These are phyloP conservation scores for Penaeus vannamei DNA, from an alignment of 1,140 invertebrate genomes.

Conservation along the genomic window DNA sequence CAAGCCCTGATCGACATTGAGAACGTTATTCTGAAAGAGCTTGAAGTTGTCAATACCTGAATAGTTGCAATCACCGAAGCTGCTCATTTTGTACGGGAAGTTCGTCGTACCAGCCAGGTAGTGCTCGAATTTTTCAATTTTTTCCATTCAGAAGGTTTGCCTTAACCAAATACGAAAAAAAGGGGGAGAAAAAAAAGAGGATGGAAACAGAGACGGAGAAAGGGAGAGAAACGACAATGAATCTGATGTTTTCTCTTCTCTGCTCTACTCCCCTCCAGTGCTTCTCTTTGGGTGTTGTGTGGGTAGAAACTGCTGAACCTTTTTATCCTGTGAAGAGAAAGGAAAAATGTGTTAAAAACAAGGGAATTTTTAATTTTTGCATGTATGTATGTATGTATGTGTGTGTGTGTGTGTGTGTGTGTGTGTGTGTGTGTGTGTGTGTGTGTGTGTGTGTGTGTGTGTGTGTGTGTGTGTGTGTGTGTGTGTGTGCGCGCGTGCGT, in stretches of 20 bases:
- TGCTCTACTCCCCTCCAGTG: no score
- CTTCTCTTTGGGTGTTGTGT: no score
- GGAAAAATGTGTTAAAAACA: neutral
- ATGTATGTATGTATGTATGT: neutral
- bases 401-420: neutral
- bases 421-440: neutral
- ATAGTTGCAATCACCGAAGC: no score
- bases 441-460: neutral
- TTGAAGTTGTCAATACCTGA: neutral
- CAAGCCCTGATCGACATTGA: neutral
- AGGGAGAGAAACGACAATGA: no score
- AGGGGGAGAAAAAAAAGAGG: no score
- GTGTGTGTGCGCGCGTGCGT: neutral
- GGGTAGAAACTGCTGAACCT: neutral
- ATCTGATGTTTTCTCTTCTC: no score
- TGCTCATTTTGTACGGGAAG: no score
- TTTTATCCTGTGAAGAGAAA: neutral
- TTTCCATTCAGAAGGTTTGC: no score
- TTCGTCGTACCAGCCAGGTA: no score
- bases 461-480: neutral
- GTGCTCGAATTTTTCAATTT: no score
- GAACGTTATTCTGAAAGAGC: neutral
- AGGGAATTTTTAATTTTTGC: neutral
- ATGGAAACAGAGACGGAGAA: no score
- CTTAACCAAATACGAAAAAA: no score